phyloP scores from a whole-genome alignment of 2,888 invertebrate species.

The Orgyia antiqua region DNA sequence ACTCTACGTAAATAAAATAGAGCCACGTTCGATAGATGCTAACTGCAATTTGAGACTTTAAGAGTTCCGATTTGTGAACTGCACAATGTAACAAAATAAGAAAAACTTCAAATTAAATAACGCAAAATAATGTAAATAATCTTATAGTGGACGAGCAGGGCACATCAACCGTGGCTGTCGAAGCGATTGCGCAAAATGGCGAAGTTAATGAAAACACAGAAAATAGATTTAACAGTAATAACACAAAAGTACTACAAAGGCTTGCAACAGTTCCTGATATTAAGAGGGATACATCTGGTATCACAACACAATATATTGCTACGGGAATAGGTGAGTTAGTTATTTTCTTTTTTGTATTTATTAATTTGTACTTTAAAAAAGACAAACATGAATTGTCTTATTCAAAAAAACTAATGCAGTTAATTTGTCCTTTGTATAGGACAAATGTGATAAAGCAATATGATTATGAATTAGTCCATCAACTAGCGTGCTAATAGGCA shows the following conservation, averaged over 20 bases:
- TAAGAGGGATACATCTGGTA: slow-evolving; percentile 64
- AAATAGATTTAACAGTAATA: slow-evolving; percentile 37
- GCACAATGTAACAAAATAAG: too few relatives aligned
- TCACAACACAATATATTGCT: slow-evolving; percentile 68
- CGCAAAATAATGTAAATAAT: too few relatives aligned
- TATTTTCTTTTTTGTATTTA: not conserved
- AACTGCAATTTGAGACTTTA: too few relatives aligned
- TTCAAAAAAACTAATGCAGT: too few relatives aligned
- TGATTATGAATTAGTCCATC: too few relatives aligned
- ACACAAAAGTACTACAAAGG: slow-evolving; percentile 44
- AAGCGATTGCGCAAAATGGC: slow-evolving; percentile 16
- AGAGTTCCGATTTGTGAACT: too few relatives aligned
- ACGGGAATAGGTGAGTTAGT: slow-evolving; percentile 56
- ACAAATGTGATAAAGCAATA: too few relatives aligned
- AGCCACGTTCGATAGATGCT: too few relatives aligned
- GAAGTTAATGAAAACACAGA: slow-evolving; percentile 15
- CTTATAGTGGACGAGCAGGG: slow-evolving; percentile 39
- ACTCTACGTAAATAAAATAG: not conserved
- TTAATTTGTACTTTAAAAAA: not conserved
- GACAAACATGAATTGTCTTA: too few relatives aligned
- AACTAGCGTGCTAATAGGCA: too few relatives aligned
- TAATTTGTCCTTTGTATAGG: too few relatives aligned
- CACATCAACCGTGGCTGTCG: slow-evolving; percentile 29
- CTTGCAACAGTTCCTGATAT: slow-evolving; percentile 67
- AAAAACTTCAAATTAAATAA: too few relatives aligned